Base-by-base conservation (phyloP, 1,140 invertebrate species). In the Drosophila ogumai region DNA sequence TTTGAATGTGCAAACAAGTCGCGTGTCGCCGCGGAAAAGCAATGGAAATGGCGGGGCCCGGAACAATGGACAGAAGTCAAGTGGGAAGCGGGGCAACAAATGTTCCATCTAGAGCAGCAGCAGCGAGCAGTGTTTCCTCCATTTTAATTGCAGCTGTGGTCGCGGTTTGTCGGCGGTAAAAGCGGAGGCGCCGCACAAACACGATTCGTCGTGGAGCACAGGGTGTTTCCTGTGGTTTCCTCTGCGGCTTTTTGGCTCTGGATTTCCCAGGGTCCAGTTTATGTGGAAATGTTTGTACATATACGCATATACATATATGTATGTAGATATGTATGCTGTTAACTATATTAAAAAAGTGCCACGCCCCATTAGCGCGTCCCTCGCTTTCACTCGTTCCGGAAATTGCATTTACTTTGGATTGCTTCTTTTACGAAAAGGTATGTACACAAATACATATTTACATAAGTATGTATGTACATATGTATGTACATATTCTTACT, bases 91-190 rank as follows among this genome's bases (percentile, higher is more conserved):
- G 65, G 75, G 71, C 75, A 76, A 76, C 71, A 79, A 82, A 76
- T 72, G 61, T 59, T 44, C 61, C 61, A 79, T 76, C 75, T 75
- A 46, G 34, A 22, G 50, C 50, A 36, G 32, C 12, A 55, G 49
- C 49, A 32, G 49, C 28, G 3, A 49, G 47, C 25, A n/a, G 19
- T 36, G 74, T 64, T 79, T 63, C 71, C 71, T 76, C 67, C 59
- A 80, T 82, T 88, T 87, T 88, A 87, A 87, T 87, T 88, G 79
- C 84, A 69, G 66, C 79, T 72, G 58, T 31, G 68, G 69, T 46
- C 69, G 50, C 22, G 36, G 57, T 63, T 28, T 63, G 36, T 41
- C 17, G 31, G 41, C n/a, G 32, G 47, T 59, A 22, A 40, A 54
- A 67, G n/a, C 41, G 40, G 22, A 66, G 74, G 36, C 44, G 61